Base-by-base conservation (phyloP, 2,797 vertebrate genomes). In the Myotis myotis region DNA sequence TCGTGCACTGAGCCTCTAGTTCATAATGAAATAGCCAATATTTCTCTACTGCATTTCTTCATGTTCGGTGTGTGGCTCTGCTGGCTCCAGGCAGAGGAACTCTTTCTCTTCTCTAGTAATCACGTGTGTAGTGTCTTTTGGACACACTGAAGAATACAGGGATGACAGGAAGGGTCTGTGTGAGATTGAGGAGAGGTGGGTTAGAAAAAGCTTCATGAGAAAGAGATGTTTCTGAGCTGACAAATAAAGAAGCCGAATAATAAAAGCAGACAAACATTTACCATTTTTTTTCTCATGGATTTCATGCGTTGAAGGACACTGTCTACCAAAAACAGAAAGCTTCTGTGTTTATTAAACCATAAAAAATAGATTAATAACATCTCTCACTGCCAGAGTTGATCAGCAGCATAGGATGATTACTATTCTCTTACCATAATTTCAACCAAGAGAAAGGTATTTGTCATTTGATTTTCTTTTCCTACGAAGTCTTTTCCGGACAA, bases 301-400 rank as follows among this genome's bases (percentile, higher is more conserved):
- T 72, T 79, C 70, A 30, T 47, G 83, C 33, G 78, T 53, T 75
- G 86, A 94, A 88, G 33, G 30, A 80, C 0, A 8, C 3, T 85
- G 8, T 68, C 49, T 87, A 70, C 23, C 49, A 51, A 51, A 62
- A 78, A 76, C 47, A 53, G 30, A 30, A 72, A 36, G 1, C 5
- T 55, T 44, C 28, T 87, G n/a, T 85, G 33, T 84, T 93, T 93
- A 78, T 62, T 47, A 89, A 84, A 41, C 53, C 71, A 62, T 41
- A 75, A 62, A 33, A 82, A 66, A 75, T n/a, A 94, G 55, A 44
- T 81, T 19, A 84, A 93, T 75, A 47, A n/a, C 20, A 79, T 55
- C 53, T 90, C 28, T 55, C 80, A 93, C 13, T 44, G 33, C 30
- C 49, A 82, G 70, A 74, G 53, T 72, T 72, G 88, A 44, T 49